Evolutionary conservation across 2,113 vertebrate species (phyloP), one percentile per base, ranked within the genome.

Genomic region (Anarrhichthys ocellatus): DNA sequence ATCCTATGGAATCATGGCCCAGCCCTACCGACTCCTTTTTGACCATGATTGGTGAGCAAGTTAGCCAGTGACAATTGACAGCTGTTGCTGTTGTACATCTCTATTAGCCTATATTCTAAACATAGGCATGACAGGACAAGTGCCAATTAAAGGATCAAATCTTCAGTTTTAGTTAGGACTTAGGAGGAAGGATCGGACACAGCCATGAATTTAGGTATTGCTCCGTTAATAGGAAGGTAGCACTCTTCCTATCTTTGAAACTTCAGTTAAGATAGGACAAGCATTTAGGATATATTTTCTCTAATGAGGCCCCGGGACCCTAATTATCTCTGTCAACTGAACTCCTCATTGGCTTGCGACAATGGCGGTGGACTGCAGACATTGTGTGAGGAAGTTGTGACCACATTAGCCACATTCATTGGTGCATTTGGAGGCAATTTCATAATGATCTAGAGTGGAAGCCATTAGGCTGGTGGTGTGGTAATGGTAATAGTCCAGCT

Each of bases 401-500:
- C 79, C 80, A 73, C 88, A 91, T 91, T 90, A 91, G 81, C 66
- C 48, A 69, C 81, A 80, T 84, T 91, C 82, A 83, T 76, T n/a
- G 80, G 74, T 81, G 87, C 87, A 85, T 88, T 86, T 73, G 83
- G 84, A 77, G 76, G 50, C 73, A 65, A 78, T 88, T 87, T 81
- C 52, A 79, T 84, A 88, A 88, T 85, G 85, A 85, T 81, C 88
- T 77, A 65, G 86, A 83, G 85, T 82, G 85, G 92, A 75, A 32
- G 48, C 88, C 89, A 91, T 94, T 92, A 92, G 77, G 73, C 50
- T 71, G 79, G 85, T 83, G 87, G 74, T 76, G 77, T 82, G 85
- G 80, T 93, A 92, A 93, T 89, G 90, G 89, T 91, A 91, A 94
- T 93, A 88, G 92, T 78, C 75, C n/a, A 56, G 86, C 83, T 87